Conservation (phyloP, 2,888 invertebrate genomes). For the Gasteruption jaculator region DNA sequence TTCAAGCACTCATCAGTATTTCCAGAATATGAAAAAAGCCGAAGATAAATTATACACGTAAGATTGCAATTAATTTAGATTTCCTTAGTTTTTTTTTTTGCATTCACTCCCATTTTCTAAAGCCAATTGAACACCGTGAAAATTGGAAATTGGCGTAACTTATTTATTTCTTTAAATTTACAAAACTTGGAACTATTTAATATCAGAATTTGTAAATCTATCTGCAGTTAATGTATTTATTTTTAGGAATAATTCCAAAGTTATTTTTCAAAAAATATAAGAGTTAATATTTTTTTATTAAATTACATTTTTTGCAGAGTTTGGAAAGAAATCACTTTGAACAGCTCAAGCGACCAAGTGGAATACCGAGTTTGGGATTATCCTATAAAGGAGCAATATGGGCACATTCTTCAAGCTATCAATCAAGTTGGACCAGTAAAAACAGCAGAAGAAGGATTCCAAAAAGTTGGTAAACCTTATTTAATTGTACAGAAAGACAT, state of each 20-base stretch:
- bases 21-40: constrained; percentile 87
- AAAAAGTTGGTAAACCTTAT: constrained; percentile 58
- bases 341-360: constrained; percentile 73
- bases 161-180: background rate
- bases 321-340: constrained; percentile 85
- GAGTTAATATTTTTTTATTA: background rate
- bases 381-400: constrained; percentile 87
- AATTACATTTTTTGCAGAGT: constrained; percentile 55
- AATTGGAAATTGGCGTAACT: background rate
- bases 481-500: no score
- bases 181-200: no score
- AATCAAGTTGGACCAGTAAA: constrained; percentile 71
- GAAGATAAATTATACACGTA: constrained; percentile 82
- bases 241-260: no score
- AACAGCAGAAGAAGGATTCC: constrained; percentile 68
- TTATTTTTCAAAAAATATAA: no score
- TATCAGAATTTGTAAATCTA: no score
- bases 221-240: no score
- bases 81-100: no score
- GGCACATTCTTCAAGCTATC: constrained; percentile 79
- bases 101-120: no score
- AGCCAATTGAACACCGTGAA: no score
- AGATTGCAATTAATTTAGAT: constrained; percentile 20
- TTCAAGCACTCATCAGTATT: constrained; percentile 75
- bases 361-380: constrained; percentile 89